Conservation (phyloP, 1,140 invertebrate genomes). For the Pararge aegeria region DNA sequence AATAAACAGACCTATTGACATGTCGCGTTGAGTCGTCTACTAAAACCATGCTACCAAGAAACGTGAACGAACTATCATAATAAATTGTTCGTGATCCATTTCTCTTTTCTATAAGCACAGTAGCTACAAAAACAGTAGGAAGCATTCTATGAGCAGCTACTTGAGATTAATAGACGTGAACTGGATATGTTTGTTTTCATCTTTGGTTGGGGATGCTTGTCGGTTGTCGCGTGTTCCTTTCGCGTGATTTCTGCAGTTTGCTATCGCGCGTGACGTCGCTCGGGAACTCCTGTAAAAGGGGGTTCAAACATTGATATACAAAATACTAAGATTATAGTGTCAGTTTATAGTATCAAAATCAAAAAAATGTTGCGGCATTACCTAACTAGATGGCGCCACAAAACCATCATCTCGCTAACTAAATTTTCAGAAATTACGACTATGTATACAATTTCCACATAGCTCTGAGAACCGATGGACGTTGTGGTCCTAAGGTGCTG, state of each 20-base stretch:
- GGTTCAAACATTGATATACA: neutral
- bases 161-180: neutral
- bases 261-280: conserved; percentile 56
- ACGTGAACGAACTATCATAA: neutral
- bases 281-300: conserved; percentile 41
- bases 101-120: neutral
- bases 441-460: too few species aligned
- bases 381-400: too few species aligned
- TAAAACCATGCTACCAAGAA: conserved; percentile 13
- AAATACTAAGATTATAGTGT: neutral
- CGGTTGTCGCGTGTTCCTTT: conserved; percentile 52
- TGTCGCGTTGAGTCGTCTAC: conserved; percentile 38
- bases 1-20: conserved; percentile 72
- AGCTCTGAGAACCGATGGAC: too few species aligned
- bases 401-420: too few species aligned
- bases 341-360: too few species aligned
- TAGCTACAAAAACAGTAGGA: neutral
- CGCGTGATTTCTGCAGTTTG: conserved; percentile 65
- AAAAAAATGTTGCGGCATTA: too few species aligned
- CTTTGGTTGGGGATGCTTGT: neutral
- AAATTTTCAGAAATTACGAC: too few species aligned
- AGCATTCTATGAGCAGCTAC: neutral
- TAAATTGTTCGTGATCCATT: conserved; percentile 11
- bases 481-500: too few species aligned
- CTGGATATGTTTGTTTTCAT: neutral